Evolutionary conservation across 2,113 vertebrate species (phyloP).

Genomic region (Ciconia boyciana): DNA sequence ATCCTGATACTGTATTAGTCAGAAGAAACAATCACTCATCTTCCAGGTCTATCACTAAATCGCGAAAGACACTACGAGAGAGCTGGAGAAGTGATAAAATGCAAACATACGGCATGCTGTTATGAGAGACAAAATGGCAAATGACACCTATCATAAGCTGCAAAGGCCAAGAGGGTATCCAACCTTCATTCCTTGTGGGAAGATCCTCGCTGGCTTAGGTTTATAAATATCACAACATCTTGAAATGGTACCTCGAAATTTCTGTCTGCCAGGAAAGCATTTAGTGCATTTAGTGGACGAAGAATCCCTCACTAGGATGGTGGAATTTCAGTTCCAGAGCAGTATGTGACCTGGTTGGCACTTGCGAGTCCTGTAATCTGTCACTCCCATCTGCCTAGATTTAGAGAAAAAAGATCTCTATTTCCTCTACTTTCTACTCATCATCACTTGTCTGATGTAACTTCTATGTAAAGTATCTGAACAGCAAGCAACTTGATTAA

Average conservation of each 20-base stretch:
- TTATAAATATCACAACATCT: not conserved
- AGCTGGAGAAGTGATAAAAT: not conserved
- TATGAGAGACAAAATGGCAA: not conserved
- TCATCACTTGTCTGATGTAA: not conserved
- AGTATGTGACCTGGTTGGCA: not conserved
- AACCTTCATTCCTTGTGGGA: not conserved
- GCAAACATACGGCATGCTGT: not conserved
- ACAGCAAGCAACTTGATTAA: not conserved
- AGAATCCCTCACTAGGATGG: not conserved
- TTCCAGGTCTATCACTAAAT: not conserved
- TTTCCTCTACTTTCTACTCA: not conserved
- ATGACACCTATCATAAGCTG: not conserved
- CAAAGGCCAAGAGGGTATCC: not conserved
- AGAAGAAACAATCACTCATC: not conserved
- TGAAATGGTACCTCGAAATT: not conserved
- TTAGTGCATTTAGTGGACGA: not conserved
- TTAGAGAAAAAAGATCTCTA: not conserved
- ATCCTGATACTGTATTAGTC: not conserved
- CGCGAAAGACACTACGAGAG: not conserved
- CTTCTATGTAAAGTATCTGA: not conserved
- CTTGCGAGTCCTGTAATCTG: not conserved
- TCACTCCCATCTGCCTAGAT: not conserved
- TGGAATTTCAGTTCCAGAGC: not conserved
- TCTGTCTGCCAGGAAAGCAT: not conserved
- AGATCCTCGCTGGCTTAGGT: not conserved